Evolutionary conservation across 2,797 vertebrate genomes (phyloP).

Genomic region (Rhynchonycteris naso): DNA sequence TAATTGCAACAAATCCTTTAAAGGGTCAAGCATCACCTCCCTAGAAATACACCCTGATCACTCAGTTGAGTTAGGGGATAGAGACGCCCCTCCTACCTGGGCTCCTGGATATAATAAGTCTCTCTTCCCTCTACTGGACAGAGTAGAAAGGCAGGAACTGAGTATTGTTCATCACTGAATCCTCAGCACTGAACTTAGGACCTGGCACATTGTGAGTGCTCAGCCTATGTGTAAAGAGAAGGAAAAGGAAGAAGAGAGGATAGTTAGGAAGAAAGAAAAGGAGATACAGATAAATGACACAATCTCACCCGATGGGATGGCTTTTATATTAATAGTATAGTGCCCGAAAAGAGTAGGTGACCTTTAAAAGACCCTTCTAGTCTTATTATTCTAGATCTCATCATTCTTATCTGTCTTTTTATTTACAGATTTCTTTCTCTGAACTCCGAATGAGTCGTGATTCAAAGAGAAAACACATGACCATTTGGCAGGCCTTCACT

Average conservation of each 20-base stretch:
- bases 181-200: neutral
- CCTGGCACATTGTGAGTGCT: neutral
- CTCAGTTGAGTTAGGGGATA: neutral
- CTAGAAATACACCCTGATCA: neutral
- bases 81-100: neutral
- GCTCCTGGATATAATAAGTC: neutral
- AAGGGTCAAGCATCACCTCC: neutral
- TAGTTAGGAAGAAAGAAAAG: neutral
- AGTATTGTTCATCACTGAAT: neutral
- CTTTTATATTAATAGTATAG: constrained; percentile 6
- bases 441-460: neutral
- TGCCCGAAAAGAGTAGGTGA: constrained; percentile 9
- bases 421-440: constrained; percentile 23
- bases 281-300: neutral
- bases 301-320: neutral
- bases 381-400: constrained; percentile 17
- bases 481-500: neutral
- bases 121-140: neutral
- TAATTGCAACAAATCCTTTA: neutral
- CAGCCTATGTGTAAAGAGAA: neutral
- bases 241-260: neutral
- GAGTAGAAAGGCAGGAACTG: neutral
- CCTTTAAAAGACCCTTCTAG: constrained; percentile 22
- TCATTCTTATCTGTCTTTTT: constrained; percentile 12
- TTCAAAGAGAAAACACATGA: constrained; percentile 51